A percentile compares a stretch with the other conserved stretches of the same genome.
Conservation (phyloP, 2,888 invertebrate genomes). For the Apodemia mormo region DNA sequence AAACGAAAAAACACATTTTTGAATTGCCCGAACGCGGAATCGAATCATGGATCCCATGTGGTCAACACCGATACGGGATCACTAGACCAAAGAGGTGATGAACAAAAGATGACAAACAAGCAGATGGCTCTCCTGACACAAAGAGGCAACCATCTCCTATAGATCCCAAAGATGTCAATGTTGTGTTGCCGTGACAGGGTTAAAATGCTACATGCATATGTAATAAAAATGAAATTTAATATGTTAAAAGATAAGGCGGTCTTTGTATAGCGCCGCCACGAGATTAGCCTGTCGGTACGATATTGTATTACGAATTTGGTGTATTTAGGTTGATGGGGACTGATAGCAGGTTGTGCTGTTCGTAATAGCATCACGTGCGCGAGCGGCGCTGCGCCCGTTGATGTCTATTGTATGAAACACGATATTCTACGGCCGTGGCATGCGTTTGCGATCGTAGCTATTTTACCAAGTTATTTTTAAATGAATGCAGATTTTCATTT, state of each 20-base stretch:
- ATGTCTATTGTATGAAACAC: slow-evolving; percentile 51
- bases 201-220: neutral
- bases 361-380: slow-evolving; percentile 39
- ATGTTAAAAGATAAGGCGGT: slow-evolving; percentile 15
- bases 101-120: too few species aligned
- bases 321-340: slow-evolving; percentile 4
- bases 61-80: too few species aligned
- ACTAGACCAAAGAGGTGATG: too few species aligned
- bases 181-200: too few species aligned
- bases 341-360: slow-evolving; percentile 16
- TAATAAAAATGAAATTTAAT: neutral
- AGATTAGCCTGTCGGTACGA: slow-evolving; percentile 4
- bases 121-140: too few species aligned
- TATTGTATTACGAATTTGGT: slow-evolving; percentile 14
- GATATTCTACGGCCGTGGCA: neutral
- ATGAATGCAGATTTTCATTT: too few species aligned
- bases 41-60: too few species aligned
- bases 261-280: slow-evolving; percentile 22
- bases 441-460: neutral
- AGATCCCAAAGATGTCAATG: too few species aligned
- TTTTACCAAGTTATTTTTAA: neutral
- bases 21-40: too few species aligned
- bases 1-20: too few species aligned
- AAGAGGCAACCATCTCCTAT: too few species aligned
- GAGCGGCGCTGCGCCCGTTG: slow-evolving; percentile 50